Base-by-base conservation (phyloP, 2,888 invertebrate species). In the Athalia rosae region DNA sequence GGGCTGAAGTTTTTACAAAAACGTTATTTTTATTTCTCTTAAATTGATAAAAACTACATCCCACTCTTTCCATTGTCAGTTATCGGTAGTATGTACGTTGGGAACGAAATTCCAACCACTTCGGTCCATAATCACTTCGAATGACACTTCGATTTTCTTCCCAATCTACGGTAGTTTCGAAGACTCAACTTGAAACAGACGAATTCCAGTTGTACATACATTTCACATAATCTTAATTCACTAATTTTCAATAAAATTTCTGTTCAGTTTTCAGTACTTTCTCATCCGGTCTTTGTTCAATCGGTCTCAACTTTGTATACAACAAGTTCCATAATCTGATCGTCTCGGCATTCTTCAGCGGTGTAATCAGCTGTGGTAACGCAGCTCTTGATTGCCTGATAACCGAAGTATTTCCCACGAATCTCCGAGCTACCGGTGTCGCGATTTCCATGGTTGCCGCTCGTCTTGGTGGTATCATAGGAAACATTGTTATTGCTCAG, bases 331-430 rank as follows among this genome's bases (percentile, higher is more conserved):
- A 96, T 89, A 96, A 96, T 90, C 91, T 96, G 82, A 92, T 95
- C 77, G 96, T 96, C 64, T 95, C 96, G 85, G 96, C 96, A 78
- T 92, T 96, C 85, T 96, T 96, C 91, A 96, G 96, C 88, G 95
- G 96, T 73, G 96, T 96, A 78, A 96, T 96, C 83, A 96, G 96
- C 77, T 96, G 96, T 89, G 96, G 96, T 81, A 96, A 96, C 90
- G 96, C 96, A 76, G 96, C 97, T 4, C 92, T 98, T 80, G 97
- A 97, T 91, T 98, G 98, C 88, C 93, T 98, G 83, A 96, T 96
- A 87, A 97, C 97, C 43, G 98, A 98, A 91, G 95, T 98, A 80
- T 98, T 97, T 90, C 98, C 98, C 53, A 98, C 98, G 61, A 95
- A 96, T 90, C 92, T 98, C 86, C 94, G 97, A 84, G 97, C 97